Conservation (phyloP, 2,888 invertebrate species). For the Epsilonema sp. region DNA sequence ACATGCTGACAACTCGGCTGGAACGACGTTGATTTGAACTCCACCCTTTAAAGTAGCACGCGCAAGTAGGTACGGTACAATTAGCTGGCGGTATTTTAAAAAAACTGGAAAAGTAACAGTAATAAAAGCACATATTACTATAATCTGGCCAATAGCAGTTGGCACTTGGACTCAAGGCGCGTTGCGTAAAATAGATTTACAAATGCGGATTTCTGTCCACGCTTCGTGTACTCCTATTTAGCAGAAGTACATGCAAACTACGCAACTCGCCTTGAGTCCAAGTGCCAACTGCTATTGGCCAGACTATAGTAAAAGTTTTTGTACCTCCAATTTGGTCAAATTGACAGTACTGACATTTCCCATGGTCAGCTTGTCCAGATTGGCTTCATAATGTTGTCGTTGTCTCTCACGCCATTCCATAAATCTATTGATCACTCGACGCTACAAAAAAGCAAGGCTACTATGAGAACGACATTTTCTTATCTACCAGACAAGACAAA, state of each 20-base stretch:
- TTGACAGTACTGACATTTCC: slow-evolving; percentile 74
- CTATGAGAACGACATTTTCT: not conserved
- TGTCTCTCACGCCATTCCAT: not conserved
- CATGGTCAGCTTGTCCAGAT: slow-evolving; percentile 46
- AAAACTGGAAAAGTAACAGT: too few species aligned
- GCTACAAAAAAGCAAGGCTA: too few species aligned
- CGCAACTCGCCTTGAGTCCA: too few species aligned
- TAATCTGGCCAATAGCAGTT: too few species aligned
- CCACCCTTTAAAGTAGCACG: not conserved
- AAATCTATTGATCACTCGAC: not conserved
- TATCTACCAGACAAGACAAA: slow-evolving; percentile 12
- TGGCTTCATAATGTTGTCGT: slow-evolving; percentile 43
- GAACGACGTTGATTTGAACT: not conserved
- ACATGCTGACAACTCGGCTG: not conserved
- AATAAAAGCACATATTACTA: too few species aligned
- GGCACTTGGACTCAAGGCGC: too few species aligned
- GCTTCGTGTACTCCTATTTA: too few species aligned
- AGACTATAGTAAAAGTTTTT: too few species aligned
- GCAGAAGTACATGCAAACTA: too few species aligned
- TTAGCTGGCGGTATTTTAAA: not conserved
- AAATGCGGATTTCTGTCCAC: too few species aligned
- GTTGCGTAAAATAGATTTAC: too few species aligned
- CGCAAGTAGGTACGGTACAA: not conserved
- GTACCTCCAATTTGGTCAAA: slow-evolving; percentile 50
- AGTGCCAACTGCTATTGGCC: too few species aligned